Conservation (phyloP, 64 coral and sea anemone species). For the Platygyra sinensis region DNA sequence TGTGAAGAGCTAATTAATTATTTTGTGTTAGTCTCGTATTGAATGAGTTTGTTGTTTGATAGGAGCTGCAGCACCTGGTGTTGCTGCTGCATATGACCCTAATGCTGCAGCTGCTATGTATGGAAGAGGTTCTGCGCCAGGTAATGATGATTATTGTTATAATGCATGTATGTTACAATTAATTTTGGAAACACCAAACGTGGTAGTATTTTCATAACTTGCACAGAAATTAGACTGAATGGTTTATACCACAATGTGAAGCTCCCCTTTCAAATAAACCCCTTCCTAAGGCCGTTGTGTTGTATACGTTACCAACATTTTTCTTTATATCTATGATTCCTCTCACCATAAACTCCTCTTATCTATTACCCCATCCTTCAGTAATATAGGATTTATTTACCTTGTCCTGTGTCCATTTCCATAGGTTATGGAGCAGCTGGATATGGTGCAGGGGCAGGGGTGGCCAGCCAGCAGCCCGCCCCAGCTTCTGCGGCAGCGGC, state of each 20-base stretch:
- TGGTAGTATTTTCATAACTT: neutral
- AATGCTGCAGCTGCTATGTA: constrained; percentile 31
- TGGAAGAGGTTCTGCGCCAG: neutral
- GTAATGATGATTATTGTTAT: neutral
- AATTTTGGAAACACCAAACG: neutral
- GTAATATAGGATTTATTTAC: neutral
- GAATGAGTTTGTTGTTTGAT: neutral
- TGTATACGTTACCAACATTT: no score
- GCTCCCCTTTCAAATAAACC: no score
- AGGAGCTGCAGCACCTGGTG: neutral
- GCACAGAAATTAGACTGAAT: neutral
- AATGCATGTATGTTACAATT: neutral
- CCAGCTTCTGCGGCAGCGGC: neutral
- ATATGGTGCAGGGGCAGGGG: neutral
- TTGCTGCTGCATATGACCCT: constrained; percentile 2
- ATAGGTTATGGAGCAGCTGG: constrained; percentile 8
- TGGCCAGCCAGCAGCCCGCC: neutral
- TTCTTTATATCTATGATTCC: no score
- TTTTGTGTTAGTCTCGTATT: no score
- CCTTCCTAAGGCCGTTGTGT: no score
- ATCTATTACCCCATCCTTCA: no score
- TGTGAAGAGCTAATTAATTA: no score
- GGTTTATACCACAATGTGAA: no score
- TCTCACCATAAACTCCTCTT: no score
- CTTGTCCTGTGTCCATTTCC: neutral